Evolutionary conservation across 2,888 invertebrate species (phyloP), one percentile per base, ranked within the genome.

Genomic region (Rhorus exstirpatorius): DNA sequence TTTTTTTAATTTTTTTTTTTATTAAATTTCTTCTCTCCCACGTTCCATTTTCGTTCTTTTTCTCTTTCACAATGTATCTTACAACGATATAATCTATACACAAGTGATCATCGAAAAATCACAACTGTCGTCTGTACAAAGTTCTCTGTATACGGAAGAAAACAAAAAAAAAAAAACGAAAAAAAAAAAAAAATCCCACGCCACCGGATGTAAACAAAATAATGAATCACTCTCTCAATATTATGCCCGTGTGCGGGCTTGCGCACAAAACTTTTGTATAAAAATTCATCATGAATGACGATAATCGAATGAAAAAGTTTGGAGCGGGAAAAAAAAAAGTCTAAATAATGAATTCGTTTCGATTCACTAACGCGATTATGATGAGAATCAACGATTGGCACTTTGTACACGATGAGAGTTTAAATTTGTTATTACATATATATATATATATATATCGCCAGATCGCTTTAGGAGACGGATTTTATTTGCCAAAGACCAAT

Each of bases 11-110:
- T 41, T 53, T 38, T 63, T 53, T 17, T 14, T 55, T 19, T 65
- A 19, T 2, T 14, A 7, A 19, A 31, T 31, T 46, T 53, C 6
- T 58, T 35, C 63, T 72, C 8, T 60, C 60, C 74, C 26, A 46
- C n/a, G n/a, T n/a, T 72, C 14, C 49, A 58, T 70, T 55, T 55
- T 46, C 53, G 17, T 12, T 8, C 63, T 55, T 55, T 35, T 19
- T 44, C n/a, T 4, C 26, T 46, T 49, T 38, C 49, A 71, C 63
- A 75, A 65, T 79, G 70, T 79, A 82, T 71, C 79, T 76, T 79
- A 79, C 79, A 67, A n/a, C n/a, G n/a, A n/a, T n/a, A 82, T 75
- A 55, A 82, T 67, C 79, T 79, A 75, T 79, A 82, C 67, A 79
- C 51, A 63, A 78, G 67, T 78, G 75, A 82, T 61, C 61, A 72